phyloP scores from a whole-genome alignment of 2,888 invertebrate genomes.

The Taphrorychus bicolor region DNA sequence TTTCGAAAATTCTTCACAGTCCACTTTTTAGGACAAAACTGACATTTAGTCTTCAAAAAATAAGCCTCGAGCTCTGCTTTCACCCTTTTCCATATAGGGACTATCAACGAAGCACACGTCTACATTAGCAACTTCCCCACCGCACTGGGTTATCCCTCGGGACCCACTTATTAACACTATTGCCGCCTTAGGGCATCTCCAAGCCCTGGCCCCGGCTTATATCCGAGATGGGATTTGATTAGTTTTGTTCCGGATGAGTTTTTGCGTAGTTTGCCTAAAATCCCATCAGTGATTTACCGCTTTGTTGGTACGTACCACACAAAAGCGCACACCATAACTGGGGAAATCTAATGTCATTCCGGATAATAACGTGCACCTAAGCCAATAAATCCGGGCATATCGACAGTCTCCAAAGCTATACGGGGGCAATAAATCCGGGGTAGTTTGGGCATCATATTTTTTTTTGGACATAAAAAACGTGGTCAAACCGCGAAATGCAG shows the following conservation, averaged over 20 bases:
- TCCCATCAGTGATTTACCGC: not conserved
- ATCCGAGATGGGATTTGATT: slow-evolving; percentile 27
- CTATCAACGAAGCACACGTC: slow-evolving; percentile 26
- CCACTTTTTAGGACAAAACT: too few relatives aligned
- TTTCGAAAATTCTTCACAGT: too few relatives aligned
- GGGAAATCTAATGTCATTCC: not conserved
- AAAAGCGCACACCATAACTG: not conserved
- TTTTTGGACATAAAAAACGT: slow-evolving; percentile 16
- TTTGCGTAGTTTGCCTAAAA: slow-evolving; percentile 10
- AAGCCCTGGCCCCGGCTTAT: slow-evolving; percentile 17
- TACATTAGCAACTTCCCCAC: slow-evolving; percentile 21
- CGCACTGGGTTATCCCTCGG: slow-evolving; percentile 24
- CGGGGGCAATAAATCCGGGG: slow-evolving; percentile 11
- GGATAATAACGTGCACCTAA: not conserved
- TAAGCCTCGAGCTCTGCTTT: not conserved
- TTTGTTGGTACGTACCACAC: not conserved
- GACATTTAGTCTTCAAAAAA: too few relatives aligned
- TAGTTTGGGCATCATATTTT: slow-evolving; percentile 17
- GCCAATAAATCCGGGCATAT: slow-evolving; percentile 7
- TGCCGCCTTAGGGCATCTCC: slow-evolving; percentile 19
- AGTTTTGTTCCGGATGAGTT: slow-evolving; percentile 26
- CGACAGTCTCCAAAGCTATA: slow-evolving; percentile 11
- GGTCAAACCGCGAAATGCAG: slow-evolving; percentile 18
- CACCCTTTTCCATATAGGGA: slow-evolving; percentile 7
- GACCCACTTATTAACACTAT: slow-evolving; percentile 33